phyloP scores from a whole-genome alignment of 2,888 invertebrate genomes.

The Scaptomyza polygonia region DNA sequence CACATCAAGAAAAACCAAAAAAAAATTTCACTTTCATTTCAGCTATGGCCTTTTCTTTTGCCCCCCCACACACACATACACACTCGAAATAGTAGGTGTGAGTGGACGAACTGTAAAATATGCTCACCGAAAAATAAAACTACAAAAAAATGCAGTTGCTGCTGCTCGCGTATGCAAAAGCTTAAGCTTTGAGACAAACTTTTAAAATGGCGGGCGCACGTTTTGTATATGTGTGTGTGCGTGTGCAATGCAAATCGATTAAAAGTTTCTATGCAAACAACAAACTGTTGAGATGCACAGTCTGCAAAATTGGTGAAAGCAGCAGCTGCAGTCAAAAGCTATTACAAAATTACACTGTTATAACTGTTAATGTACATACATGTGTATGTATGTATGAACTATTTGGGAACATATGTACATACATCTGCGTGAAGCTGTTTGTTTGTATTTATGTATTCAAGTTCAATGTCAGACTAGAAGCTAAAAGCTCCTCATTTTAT shows the following conservation, averaged over 20 bases:
- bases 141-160: constrained; percentile 29
- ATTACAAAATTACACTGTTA: constrained; percentile 15
- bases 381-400: not conserved
- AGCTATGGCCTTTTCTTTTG: constrained; percentile 37
- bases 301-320: constrained; percentile 60
- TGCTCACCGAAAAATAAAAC: constrained; percentile 16
- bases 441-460: constrained; percentile 45
- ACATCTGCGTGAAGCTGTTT: no score
- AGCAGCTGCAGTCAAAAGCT: constrained; percentile 36
- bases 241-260: constrained; percentile 52
- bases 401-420: no score
- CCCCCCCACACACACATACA: constrained; percentile 21
- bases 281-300: constrained; percentile 68
- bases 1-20: constrained; percentile 32
- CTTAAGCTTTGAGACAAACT: constrained; percentile 64
- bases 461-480: constrained; percentile 74
- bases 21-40: constrained; percentile 56
- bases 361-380: constrained; percentile 10
- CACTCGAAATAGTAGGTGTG: constrained; percentile 15
- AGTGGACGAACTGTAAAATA: constrained; percentile 26
- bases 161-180: constrained; percentile 36
- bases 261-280: constrained; percentile 51
- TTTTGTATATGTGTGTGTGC: constrained; percentile 17
- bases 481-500: constrained; percentile 47
- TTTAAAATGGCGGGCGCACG: constrained; percentile 70